Base-by-base conservation (phyloP, 2,113 vertebrate species). In the Petroica traversi region DNA sequence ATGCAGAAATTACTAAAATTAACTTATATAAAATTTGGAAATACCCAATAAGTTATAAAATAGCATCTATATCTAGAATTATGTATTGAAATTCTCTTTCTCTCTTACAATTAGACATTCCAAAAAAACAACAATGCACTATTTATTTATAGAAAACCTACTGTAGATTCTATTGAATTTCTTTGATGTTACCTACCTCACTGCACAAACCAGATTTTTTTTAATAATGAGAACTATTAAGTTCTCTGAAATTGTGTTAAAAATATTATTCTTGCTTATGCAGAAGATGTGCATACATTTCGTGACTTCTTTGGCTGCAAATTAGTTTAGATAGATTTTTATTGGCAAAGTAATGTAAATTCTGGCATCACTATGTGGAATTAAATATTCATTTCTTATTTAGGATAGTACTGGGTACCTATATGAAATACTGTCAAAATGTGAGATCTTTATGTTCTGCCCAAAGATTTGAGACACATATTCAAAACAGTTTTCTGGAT, bases 401-500 rank as follows among this genome's bases (percentile, higher is more conserved):
- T 74, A 43, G 48, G 31, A 18, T 89, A 78, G 23, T 68, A 20
- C 19, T 52, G 48, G 31, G n/a, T 88, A 61, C 43, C 48, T 45
- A 34, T 49, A 64, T 25, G n/a, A 88, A 88, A 92, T 89, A 12
- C 36, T 1, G 0, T 82, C n/a, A 67, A 51, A 19, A 75, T 67
- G 38, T 63, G 57, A 78, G 81, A 82, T 75, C 48, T 75, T 85
- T 93, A 67, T 89, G 81, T 93, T 82, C 88, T 89, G 36, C 62
- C 62, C 66, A 64, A 73, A 87, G 54, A 66, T 64, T 74, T 82
- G 81, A 95, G 71, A 68, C 0, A 0, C 26, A 68, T 45, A 79
- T 79, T 96, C 91, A 55, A 88, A 95, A 66, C 77, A 82, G 66
- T 75, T 93, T 96, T 94, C 62, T 88, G 58, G 48, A 68, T 79